These are phyloP conservation scores for Probosciger aterrimus DNA, from an alignment of 2,113 vertebrate species.

Conservation along the genomic window DNA sequence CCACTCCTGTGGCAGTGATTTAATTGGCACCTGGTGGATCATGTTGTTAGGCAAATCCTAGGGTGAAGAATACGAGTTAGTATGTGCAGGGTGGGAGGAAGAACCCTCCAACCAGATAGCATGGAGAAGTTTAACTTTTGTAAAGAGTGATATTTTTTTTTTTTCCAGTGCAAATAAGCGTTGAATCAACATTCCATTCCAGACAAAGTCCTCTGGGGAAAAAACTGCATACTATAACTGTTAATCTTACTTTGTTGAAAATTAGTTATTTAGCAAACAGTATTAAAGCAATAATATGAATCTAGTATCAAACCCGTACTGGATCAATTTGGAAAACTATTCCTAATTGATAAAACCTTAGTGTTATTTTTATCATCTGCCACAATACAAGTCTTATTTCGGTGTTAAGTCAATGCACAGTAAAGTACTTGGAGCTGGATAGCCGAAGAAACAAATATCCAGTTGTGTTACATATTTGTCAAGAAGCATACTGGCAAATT, in stretches of 20 bases:
- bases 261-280: not conserved
- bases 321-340: not conserved
- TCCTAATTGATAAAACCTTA: not conserved
- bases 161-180: not conserved
- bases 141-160: not conserved
- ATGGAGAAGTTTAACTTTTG: not conserved
- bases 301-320: not conserved
- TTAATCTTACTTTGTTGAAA: not conserved
- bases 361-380: not conserved
- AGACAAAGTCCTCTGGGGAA: not conserved
- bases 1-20: constrained; percentile 97
- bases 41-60: constrained; percentile 99
- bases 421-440: not conserved
- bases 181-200: not conserved
- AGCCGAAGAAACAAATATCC: not conserved
- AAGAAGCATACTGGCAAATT: not conserved
- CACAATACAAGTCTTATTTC: not conserved
- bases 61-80: not conserved
- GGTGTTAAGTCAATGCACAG: not conserved
- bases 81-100: not conserved
- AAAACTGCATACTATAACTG: not conserved
- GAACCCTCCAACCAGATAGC: not conserved
- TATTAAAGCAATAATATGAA: not conserved
- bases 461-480: not conserved
- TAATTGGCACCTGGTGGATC: constrained; percentile 99